These are phyloP conservation scores for Melanogrammus aeglefinus DNA, from an alignment of 2,797 vertebrate species.

Conservation along the genomic window DNA sequence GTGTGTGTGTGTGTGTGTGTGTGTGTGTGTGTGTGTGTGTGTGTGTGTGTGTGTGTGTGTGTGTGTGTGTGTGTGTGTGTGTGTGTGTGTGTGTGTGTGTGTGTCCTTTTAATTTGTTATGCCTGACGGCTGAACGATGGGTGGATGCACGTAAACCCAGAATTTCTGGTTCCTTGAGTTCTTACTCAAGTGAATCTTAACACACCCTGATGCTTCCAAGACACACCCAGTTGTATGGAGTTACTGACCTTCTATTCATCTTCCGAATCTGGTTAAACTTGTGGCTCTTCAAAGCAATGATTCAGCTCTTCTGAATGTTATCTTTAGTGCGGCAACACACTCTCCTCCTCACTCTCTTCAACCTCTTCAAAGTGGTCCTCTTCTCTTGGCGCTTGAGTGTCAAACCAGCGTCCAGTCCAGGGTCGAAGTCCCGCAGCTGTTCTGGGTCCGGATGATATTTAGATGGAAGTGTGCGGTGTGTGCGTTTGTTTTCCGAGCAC, in stretches of 20 bases:
- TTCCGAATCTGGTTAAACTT: slow-evolving; percentile 22
- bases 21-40: too few species aligned
- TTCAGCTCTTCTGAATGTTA: not conserved
- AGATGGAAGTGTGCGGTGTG: slow-evolving; percentile 36
- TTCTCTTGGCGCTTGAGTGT: slow-evolving; percentile 53
- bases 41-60: too few species aligned
- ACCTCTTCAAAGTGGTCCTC: slow-evolving; percentile 23
- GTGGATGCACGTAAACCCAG: slow-evolving; percentile 57
- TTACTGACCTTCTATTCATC: not conserved
- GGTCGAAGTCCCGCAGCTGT: slow-evolving; percentile 57
- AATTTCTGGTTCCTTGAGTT: slow-evolving; percentile 66
- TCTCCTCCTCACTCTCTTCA: slow-evolving; percentile 25
- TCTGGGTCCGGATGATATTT: slow-evolving; percentile 49
- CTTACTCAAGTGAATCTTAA: slow-evolving; percentile 20
- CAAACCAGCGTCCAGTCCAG: slow-evolving; percentile 31
- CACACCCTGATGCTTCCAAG: not conserved
- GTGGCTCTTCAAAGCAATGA: not conserved
- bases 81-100: slow-evolving; percentile 22
- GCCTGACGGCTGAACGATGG: slow-evolving; percentile 27
- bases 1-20: too few species aligned
- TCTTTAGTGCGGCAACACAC: not conserved
- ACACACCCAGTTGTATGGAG: not conserved
- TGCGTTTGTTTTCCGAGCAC: slow-evolving; percentile 50
- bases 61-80: slow-evolving; percentile 8
- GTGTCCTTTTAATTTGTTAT: not conserved